phyloP scores from a whole-genome alignment of 2,797 vertebrate genomes.

The Melopsittacus undulatus region DNA sequence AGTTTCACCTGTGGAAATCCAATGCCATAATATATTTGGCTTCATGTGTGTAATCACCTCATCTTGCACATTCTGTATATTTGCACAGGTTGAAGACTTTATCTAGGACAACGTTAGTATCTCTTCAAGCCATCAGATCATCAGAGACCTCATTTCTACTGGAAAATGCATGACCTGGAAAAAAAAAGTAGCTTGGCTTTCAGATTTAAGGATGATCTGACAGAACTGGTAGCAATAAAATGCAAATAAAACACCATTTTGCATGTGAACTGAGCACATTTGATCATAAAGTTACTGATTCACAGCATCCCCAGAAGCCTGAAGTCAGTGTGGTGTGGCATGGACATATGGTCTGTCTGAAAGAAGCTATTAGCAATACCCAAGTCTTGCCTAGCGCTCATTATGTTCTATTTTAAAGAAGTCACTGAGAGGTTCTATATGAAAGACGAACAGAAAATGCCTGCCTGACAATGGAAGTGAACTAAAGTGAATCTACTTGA shows the following conservation, averaged over 20 bases:
- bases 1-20: neutral
- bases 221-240: slow-evolving; percentile 21
- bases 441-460: neutral
- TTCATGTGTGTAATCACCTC: neutral
- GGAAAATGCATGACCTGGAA: neutral
- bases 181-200: slow-evolving; percentile 8
- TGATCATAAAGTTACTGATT: neutral
- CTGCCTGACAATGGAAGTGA: neutral
- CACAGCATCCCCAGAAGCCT: neutral
- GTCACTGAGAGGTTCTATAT: neutral
- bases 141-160: neutral
- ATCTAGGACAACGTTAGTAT: neutral
- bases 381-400: neutral
- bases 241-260: slow-evolving; percentile 26
- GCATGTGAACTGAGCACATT: neutral
- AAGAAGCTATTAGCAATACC: neutral
- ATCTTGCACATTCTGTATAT: neutral
- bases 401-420: neutral
- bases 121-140: neutral
- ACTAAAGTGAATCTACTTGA: neutral
- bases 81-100: neutral
- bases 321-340: neutral
- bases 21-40: neutral
- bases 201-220: neutral
- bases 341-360: neutral